phyloP scores from a whole-genome alignment of 2,888 invertebrate species.

The Mythimna lalbum region DNA sequence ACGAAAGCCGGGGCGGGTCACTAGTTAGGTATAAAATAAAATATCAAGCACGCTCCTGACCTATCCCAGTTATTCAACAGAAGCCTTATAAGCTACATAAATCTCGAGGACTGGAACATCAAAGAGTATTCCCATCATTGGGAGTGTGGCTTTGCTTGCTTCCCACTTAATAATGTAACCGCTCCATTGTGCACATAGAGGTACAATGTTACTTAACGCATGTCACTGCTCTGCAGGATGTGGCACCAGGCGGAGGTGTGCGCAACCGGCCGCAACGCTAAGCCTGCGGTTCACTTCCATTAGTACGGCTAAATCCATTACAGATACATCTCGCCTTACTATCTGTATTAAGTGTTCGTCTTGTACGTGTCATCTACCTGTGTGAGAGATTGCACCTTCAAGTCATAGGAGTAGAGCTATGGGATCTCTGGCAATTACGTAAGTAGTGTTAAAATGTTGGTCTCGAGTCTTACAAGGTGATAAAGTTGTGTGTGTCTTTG shows the following conservation, averaged over 20 bases:
- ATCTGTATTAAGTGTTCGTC: constrained; percentile 53
- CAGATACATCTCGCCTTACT: constrained; percentile 73
- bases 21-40: constrained; percentile 10
- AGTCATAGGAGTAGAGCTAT: constrained; percentile 4
- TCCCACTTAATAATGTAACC: constrained; percentile 64
- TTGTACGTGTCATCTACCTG: constrained; percentile 34
- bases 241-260: constrained; percentile 62
- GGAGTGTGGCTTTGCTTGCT: constrained; percentile 30
- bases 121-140: constrained; percentile 44
- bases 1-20: too few relatives aligned
- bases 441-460: not conserved
- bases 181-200: constrained; percentile 28
- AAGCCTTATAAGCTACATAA: constrained; percentile 16
- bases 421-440: not conserved
- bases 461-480: not conserved
- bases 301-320: constrained; percentile 84
- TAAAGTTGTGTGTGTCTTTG: not conserved
- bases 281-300: constrained; percentile 85
- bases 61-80: constrained; percentile 10
- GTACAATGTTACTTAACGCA: constrained; percentile 59
- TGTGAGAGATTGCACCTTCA: constrained; percentile 26
- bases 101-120: constrained; percentile 17
- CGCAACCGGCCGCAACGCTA: constrained; percentile 78
- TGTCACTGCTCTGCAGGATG: constrained; percentile 75
- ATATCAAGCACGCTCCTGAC: not conserved